Conservation (phyloP, 1,140 invertebrate genomes). For the Cherax destructor region DNA sequence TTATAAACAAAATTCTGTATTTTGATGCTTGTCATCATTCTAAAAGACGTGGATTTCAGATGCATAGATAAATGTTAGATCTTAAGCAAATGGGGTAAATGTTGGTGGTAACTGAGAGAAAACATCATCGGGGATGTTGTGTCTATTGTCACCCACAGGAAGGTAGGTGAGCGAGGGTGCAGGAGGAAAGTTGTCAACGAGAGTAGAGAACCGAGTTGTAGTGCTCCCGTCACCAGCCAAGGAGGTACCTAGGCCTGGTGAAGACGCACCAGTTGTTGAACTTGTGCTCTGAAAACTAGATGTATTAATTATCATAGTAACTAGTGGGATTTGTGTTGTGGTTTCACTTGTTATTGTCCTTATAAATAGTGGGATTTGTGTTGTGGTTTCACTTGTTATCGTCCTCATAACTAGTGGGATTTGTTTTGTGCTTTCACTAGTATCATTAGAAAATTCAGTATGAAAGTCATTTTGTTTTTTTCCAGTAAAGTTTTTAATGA, state of each 20-base stretch:
- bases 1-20: not conserved
- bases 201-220: not conserved
- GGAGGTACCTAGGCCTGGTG: not conserved
- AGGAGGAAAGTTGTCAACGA: not conserved
- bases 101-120: not conserved
- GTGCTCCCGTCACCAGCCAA: not conserved
- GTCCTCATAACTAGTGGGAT: not conserved
- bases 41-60: not conserved
- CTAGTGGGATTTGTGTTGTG: not conserved
- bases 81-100: not conserved
- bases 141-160: not conserved
- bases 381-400: not conserved
- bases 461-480: not conserved
- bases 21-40: not conserved
- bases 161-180: constrained; percentile 7
- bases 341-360: no score
- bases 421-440: not conserved
- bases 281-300: not conserved
- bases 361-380: not conserved
- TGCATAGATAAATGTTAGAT: not conserved
- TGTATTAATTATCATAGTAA: not conserved
- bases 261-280: not conserved
- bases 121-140: not conserved
- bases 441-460: not conserved
- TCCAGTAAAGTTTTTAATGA: not conserved